Conservation (phyloP, 2,113 vertebrate species). For the Pygoscelis antarcticus region DNA sequence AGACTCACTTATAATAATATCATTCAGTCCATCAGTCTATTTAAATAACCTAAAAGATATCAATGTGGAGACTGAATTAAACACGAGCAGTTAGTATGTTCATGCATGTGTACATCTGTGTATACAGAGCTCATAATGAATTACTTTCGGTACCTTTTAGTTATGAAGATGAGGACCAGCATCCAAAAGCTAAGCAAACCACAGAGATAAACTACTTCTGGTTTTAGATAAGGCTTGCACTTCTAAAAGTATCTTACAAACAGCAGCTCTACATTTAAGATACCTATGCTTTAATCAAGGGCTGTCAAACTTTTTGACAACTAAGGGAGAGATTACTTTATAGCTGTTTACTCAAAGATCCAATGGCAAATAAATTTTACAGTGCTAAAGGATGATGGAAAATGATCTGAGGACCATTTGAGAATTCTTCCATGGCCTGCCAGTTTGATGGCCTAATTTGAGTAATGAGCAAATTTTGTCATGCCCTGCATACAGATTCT, state of each 20-base stretch:
- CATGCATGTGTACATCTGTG: not conserved
- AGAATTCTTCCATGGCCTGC: not conserved
- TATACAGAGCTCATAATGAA: not conserved
- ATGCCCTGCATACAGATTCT: not conserved
- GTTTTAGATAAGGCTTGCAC: not conserved
- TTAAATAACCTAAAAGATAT: not conserved
- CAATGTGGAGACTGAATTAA: not conserved
- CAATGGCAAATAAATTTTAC: not conserved
- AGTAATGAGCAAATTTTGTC: not conserved
- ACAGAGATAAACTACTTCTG: not conserved
- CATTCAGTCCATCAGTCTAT: not conserved
- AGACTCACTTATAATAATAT: not conserved
- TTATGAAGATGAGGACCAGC: not conserved
- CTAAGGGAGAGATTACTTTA: not conserved
- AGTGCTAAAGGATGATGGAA: not conserved
- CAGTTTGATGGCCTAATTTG: not conserved
- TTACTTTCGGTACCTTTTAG: not conserved
- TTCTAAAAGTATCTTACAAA: not conserved
- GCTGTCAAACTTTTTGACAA: not conserved
- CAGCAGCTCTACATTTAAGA: not conserved
- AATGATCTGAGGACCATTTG: not conserved
- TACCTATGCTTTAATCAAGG: not conserved
- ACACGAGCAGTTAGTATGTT: rapidly evolving
- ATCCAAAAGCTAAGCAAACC: not conserved
- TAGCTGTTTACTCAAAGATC: not conserved